Base-by-base conservation (phyloP, 2,888 invertebrate species). In the Ophion costatus region DNA sequence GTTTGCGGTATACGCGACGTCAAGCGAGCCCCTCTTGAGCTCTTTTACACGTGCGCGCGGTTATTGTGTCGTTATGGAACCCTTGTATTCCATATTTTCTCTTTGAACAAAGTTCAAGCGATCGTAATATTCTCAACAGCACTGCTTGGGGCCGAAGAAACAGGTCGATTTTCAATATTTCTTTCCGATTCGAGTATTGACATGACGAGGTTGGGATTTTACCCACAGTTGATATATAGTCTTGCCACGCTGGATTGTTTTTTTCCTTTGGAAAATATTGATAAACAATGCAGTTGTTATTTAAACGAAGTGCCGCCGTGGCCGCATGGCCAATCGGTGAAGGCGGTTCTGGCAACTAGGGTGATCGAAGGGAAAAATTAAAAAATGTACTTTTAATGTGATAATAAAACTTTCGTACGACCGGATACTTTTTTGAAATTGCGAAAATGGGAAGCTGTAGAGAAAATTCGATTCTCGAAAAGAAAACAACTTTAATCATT, bases 21-120 rank as follows among this genome's bases (percentile, higher is more conserved):
- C 69, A 56, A 75, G 24, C 38, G 22, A 45, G 10, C 22, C 70
- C 51, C 56, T 70, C 83, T 63, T 67, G 66, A 38, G 38, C 67
- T 74, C 66, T 24, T 74, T 80, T 66, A 22, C 59, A 29, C 66
- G n/a, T 45, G 22, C n/a, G 20, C 33, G 38, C 45, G 57, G 33
- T 38, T 42, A 66, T 73, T 61, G 11, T 51, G 33, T 64, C 38
- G 22, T 33, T 71, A 56, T 45, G 29, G 29, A n/a, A 71, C 71
- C 38, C 33, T 22, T 59, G 11, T 59, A 59, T 73, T 9, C 57
- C 22, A 22, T 22, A 20, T 38, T 59, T 59, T 59, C 14, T 17
- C 20, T 56, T 51, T 20, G 38, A 73, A 59, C 38, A 42, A 42
- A 33, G 57, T 59, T 73, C 38, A 38, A 33, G 29, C 56, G 70